Evolutionary conservation across 2,113 vertebrate species (phyloP), one percentile per base, ranked within the genome.

Genomic region (Corythornis cristatus): DNA sequence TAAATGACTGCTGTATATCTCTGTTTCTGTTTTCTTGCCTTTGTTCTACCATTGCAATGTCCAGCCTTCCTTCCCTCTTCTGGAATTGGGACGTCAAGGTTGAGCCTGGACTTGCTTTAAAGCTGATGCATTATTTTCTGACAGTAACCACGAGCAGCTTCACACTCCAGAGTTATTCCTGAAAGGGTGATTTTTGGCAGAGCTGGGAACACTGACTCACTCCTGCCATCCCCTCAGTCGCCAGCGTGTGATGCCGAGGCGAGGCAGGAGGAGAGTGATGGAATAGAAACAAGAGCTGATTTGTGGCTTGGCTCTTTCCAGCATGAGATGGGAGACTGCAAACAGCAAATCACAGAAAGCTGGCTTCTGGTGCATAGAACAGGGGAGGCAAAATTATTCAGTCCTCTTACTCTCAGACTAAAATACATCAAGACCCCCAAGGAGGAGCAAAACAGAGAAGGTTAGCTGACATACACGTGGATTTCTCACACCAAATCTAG

Each of bases 181-280:
- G 61, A 84, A 83, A 67, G 65, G 60, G 26, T 78, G 60, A 20
- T 72, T 81, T 87, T 85, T 86, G 66, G 53, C n/a, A n/a, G 57
- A 74, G 62, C 58, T 31, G 62, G 54, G 82, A 95, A 70, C 75
- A 66, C 56, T 93, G 89, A 93, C 58, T 95, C 94, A 91, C 35
- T 76, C 58, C 50, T 75, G 53, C 31, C 35, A 4, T 90, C 66
- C 66, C 71, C 60, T 13, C 75, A 16, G 43, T 48, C 70, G 84
- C 57, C 74, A 46, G n/a, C 4, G 54, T 0, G 5, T 81, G 81
- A 65, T 89, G 81, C 74, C 86, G 61, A 61, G 58, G 71, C 89
- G 75, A 93, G 70, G 80, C 12, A 77, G 76, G 64, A 83, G 83
- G 84, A 84, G 42, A 79, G 35, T 35, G 66, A 50, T 57, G 26